Percentiles rank a stretch among this genome's conserved stretches.
phyloP scores from a whole-genome alignment of 2,797 vertebrate species.

The Sebastes elongatus region DNA sequence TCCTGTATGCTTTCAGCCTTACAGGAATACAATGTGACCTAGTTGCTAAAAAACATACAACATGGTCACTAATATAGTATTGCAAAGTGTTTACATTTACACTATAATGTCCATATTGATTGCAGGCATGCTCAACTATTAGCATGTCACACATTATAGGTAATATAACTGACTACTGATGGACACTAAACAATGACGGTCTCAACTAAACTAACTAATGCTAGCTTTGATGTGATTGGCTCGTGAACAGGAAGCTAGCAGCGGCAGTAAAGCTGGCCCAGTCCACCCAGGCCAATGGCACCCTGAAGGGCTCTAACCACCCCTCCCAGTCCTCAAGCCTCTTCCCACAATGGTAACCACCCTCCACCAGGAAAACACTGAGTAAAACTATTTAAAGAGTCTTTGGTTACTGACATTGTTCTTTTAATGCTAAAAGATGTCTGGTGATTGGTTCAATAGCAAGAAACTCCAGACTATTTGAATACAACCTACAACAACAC shows the following conservation, averaged over 20 bases:
- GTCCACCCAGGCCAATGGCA: conserved; percentile 94
- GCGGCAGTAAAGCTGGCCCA: conserved; percentile 97
- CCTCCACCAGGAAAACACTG: conserved; percentile 53
- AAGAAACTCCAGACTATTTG: not conserved
- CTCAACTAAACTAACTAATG: conserved; percentile 70
- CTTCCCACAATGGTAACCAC: conserved; percentile 94
- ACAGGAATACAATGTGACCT: conserved; percentile 32
- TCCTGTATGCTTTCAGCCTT: conserved; percentile 38
- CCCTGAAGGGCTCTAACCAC: conserved; percentile 93
- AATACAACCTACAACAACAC: conserved; percentile 10
- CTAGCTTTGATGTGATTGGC: conserved; percentile 83
- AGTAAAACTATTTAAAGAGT: conserved; percentile 24
- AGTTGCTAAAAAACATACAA: conserved; percentile 23
- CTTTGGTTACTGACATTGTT: conserved; percentile 15
- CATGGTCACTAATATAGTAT: conserved; percentile 24
- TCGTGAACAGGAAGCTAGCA: conserved; percentile 94
- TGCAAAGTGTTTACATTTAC: conserved; percentile 13
- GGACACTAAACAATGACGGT: conserved; percentile 41
- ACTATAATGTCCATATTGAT: not conserved
- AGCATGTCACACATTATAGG: conserved; percentile 13
- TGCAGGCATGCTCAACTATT: conserved; percentile 13
- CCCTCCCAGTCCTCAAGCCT: conserved; percentile 89
- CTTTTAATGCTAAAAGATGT: conserved; percentile 30
- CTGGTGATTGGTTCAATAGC: conserved; percentile 18
- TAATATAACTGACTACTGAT: conserved; percentile 17